Base-by-base conservation (phyloP, 2,113 vertebrate species). In the Balaeniceps rex region DNA sequence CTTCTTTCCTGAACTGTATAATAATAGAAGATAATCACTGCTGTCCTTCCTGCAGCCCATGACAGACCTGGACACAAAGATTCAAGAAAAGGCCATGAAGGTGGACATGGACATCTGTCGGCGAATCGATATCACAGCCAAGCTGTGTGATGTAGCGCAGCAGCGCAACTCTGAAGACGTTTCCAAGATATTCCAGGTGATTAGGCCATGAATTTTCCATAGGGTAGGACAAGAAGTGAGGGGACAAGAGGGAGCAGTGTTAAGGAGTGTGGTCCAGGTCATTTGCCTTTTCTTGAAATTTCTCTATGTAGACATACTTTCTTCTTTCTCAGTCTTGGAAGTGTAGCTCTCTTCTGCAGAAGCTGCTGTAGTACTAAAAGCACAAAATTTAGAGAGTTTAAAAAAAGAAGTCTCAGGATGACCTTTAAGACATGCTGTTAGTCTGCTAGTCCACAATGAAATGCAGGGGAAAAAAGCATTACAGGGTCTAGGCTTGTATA, bases 21-120 rank as follows among this genome's bases (percentile, higher is more conserved):
- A 95, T 92, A 95, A 88, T 80, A 82, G 97, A 96, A 94, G 97
- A 17, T 98, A 98, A 98, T 95, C 97, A 94, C 97, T 97, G 79
- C 98, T 98, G 96, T 98, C 98, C 98, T 98, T 97, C 97, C 97
- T 98, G 97, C 98, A 99, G 99, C 98, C 99, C 98, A 99, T 99
- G 99, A 99, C 99, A 71, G 99, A 99, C 97, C 98, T 99, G 98
- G 99, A 99, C 98, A 98, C 98, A 93, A 99, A 99, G 99, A 99
- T 99, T 96, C 99, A 99, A 98, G 99, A 99, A 98, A 99, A 99
- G 97, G 99, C 99, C 98, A 98, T 99, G 98, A 99, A 98, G 94
- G 99, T 99, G 97, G 99, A 99, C 98, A 99, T 99, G 99, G 99
- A 99, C 98, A 99, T 99, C 99, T 99, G 99, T 97, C 98, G 99